Evolutionary conservation across 2,888 invertebrate genomes (phyloP).

Genomic region (Mamestra brassicae): DNA sequence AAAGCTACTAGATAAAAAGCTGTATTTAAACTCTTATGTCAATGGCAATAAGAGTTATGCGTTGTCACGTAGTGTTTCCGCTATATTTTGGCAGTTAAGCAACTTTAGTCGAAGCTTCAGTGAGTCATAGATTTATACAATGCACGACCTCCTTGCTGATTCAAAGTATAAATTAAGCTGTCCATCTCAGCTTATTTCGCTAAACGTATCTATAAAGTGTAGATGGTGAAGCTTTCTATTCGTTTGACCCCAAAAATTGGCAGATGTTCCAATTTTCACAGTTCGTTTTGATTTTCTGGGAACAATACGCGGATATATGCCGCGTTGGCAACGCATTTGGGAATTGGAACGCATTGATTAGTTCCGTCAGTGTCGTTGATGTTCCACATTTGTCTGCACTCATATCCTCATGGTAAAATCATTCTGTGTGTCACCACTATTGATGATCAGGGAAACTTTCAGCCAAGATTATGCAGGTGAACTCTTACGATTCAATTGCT

Average conservation of each 20-base stretch:
- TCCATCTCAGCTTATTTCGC: constrained; percentile 34
- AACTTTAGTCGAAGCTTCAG: constrained; percentile 27
- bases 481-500: constrained; percentile 1
- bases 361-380: constrained; percentile 36
- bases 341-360: constrained; percentile 54
- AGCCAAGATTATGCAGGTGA: not conserved
- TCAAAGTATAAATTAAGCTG: constrained; percentile 42
- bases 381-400: constrained; percentile 20
- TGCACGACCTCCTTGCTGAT: constrained; percentile 38
- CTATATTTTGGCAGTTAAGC: constrained; percentile 35
- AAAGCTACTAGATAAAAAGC: constrained; percentile 31
- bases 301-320: constrained; percentile 56
- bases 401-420: not conserved
- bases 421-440: constrained; percentile 1
- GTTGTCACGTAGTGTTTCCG: constrained; percentile 1
- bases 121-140: constrained; percentile 58
- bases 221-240: constrained; percentile 42
- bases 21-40: constrained; percentile 41
- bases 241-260: constrained; percentile 29
- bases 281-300: constrained; percentile 36
- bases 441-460: not conserved
- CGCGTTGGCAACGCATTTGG: constrained; percentile 38
- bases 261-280: constrained; percentile 39
- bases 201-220: constrained; percentile 28
- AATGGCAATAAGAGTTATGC: constrained; percentile 33